Evolutionary conservation across 2,113 vertebrate genomes (phyloP).

Genomic region (Triplophysa dalaica): DNA sequence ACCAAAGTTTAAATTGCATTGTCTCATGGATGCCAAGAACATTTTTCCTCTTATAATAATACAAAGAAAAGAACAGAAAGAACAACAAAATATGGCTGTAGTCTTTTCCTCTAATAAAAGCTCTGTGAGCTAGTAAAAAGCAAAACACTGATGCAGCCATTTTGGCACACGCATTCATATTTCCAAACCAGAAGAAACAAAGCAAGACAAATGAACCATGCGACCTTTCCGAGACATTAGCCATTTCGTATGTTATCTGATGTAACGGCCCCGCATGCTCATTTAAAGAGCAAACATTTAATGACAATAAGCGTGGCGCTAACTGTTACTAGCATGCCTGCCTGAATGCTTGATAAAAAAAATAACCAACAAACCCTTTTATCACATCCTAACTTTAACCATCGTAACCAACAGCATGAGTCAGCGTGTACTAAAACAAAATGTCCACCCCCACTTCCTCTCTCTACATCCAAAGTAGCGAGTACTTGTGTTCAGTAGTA

Average conservation of each 20-base stretch:
- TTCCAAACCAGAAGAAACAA: slow-evolving; percentile 20
- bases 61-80: background rate
- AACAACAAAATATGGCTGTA: background rate
- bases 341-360: background rate
- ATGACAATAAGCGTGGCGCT: background rate
- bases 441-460: slow-evolving; percentile 45
- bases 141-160: slow-evolving; percentile 14
- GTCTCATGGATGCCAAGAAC: background rate
- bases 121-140: slow-evolving; percentile 13
- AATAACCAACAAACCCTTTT: background rate
- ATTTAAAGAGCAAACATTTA: slow-evolving; percentile 42
- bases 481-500: slow-evolving; percentile 22
- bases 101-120: slow-evolving; percentile 34
- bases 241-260: background rate
- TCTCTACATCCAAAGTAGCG: slow-evolving; percentile 3
- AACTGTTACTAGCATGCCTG: background rate
- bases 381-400: slow-evolving; percentile 34
- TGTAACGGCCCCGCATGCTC: background rate
- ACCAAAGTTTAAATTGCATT: background rate
- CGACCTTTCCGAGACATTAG: slow-evolving; percentile 37
- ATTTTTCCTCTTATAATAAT: slow-evolving; percentile 23
- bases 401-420: slow-evolving; percentile 28
- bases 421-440: slow-evolving; percentile 40
- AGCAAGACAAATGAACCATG: background rate
- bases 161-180: background rate